Evolutionary conservation across 92 coral and sea anemone genomes (phyloP).

Genomic region (Heliopora coerulea): DNA sequence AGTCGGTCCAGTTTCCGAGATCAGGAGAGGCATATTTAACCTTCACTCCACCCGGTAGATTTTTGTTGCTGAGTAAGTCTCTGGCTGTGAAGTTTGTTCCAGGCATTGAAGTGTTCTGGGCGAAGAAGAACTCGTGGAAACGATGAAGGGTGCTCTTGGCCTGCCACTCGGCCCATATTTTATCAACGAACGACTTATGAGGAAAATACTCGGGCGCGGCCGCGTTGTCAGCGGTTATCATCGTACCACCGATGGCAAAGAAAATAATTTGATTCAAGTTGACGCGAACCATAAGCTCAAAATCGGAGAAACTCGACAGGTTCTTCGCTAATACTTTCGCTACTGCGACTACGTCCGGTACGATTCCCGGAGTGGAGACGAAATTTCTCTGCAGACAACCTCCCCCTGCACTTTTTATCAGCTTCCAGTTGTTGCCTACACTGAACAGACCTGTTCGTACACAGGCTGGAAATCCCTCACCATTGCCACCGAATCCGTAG

Average conservation of each 20-base stretch:
- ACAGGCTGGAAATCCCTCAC: slow-evolving; percentile 37
- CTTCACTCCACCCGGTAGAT: slow-evolving; percentile 18
- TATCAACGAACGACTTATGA: slow-evolving; percentile 69
- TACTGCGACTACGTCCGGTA: slow-evolving; percentile 63
- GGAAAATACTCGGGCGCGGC: slow-evolving; percentile 71
- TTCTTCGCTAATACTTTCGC: slow-evolving; percentile 35
- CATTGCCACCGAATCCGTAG: slow-evolving; percentile 49
- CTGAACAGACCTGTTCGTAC: slow-evolving; percentile 54
- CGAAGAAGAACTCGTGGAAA: slow-evolving; percentile 6
- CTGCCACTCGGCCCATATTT: slow-evolving; percentile 85
- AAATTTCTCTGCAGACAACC: slow-evolving; percentile 60
- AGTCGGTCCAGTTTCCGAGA: neutral
- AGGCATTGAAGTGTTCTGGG: slow-evolving; percentile 20
- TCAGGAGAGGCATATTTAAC: slow-evolving; percentile 15
- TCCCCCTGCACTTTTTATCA: slow-evolving; percentile 47
- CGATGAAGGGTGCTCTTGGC: slow-evolving; percentile 46
- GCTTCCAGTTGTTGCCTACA: slow-evolving; percentile 42
- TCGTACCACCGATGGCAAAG: slow-evolving; percentile 66
- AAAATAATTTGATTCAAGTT: slow-evolving; percentile 59
- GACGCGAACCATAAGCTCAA: slow-evolving; percentile 52
- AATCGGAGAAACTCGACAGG: slow-evolving; percentile 24
- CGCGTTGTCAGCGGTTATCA: slow-evolving; percentile 59
- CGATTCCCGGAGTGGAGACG: slow-evolving; percentile 39
- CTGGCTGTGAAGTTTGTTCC: slow-evolving; percentile 22
- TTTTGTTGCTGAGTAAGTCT: slow-evolving; percentile 21